phyloP scores from a whole-genome alignment of 1,140 invertebrate species.

The Drosophila arawakana region DNA sequence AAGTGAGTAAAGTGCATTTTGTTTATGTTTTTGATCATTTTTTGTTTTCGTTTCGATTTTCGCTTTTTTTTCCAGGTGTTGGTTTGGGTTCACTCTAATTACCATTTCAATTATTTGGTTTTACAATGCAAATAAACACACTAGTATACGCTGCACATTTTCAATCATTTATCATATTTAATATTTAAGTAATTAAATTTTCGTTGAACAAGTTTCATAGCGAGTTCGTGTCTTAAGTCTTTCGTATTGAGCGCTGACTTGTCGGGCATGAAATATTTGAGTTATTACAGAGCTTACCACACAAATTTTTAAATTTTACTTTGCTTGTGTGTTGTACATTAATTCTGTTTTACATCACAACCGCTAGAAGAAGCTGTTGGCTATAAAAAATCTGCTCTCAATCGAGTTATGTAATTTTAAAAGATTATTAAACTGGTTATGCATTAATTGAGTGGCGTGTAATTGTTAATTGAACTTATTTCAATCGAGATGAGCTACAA shows the following conservation, averaged over 20 bases:
- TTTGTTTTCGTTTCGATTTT: not conserved
- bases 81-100: slow-evolving; percentile 4
- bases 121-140: slow-evolving; percentile 6
- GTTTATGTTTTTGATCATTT: not conserved
- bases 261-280: slow-evolving; percentile 46
- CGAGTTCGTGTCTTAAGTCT: slow-evolving; percentile 64
- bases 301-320: slow-evolving; percentile 1
- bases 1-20: slow-evolving; percentile 70
- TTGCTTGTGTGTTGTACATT: not conserved
- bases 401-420: slow-evolving; percentile 5
- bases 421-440: slow-evolving; percentile 35
- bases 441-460: not conserved
- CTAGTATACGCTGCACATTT: slow-evolving; percentile 1
- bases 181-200: slow-evolving; percentile 18
- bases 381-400: not conserved
- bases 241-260: slow-evolving; percentile 37
- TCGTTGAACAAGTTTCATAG: slow-evolving; percentile 10
- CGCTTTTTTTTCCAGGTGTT: slow-evolving; percentile 5
- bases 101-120: not conserved
- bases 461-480: slow-evolving; percentile 17
- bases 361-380: slow-evolving; percentile 7
- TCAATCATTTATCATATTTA: slow-evolving; percentile 18
- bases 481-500: slow-evolving; percentile 28
- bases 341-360: slow-evolving; percentile 45
- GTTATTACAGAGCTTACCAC: slow-evolving; percentile 30